phyloP scores from a whole-genome alignment of 2,113 vertebrate species.

The Sebastes schlegelii region DNA sequence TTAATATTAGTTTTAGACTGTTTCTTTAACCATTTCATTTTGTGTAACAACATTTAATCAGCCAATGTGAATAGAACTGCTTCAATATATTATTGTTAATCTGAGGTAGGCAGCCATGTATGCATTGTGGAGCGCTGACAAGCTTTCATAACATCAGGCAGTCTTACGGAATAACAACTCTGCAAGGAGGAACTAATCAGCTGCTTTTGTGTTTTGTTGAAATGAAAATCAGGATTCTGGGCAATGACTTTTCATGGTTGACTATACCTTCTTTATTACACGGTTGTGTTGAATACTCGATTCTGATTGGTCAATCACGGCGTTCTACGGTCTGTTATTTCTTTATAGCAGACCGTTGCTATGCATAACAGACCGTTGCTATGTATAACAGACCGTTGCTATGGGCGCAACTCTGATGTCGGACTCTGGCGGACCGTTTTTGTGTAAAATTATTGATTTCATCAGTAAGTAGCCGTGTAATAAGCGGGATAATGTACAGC shows the following conservation, averaged over 20 bases:
- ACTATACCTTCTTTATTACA: not conserved
- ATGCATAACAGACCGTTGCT: no score
- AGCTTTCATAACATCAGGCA: conserved; percentile 20
- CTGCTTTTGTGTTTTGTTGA: conserved; percentile 29
- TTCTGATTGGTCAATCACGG: no score
- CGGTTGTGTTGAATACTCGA: no score
- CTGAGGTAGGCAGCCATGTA: not conserved
- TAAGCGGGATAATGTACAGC: no score
- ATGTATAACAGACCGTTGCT: no score
- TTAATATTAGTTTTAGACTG: not conserved
- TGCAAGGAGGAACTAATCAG: conserved; percentile 33
- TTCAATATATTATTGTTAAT: conserved; percentile 2
- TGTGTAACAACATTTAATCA: conserved; percentile 13
- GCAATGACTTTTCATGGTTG: no score
- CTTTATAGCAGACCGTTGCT: no score
- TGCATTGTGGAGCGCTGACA: not conserved
- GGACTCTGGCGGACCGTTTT: no score
- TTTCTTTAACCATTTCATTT: not conserved
- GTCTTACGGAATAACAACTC: conserved; percentile 22
- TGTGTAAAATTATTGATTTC: no score
- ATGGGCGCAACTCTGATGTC: no score
- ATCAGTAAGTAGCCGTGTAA: no score
- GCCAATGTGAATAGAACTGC: conserved; percentile 6
- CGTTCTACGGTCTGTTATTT: no score
- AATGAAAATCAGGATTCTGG: conserved; percentile 12